These are phyloP conservation scores for Pyrgilauda ruficollis DNA, from an alignment of 2,113 vertebrate species.

Conservation along the genomic window DNA sequence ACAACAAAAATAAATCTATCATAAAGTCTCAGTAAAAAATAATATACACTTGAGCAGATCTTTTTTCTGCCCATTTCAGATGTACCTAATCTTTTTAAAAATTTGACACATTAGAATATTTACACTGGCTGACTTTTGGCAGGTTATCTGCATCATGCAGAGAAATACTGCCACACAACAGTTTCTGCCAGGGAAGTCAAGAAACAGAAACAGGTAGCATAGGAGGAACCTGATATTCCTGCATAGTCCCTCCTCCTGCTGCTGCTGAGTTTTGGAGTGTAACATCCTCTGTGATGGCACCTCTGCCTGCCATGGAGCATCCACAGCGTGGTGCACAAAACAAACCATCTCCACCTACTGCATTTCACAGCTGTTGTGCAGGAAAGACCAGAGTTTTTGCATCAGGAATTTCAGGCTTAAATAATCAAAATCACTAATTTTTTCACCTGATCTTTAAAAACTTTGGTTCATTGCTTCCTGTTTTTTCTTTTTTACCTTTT, in stretches of 20 bases:
- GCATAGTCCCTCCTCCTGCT: not conserved
- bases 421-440: not conserved
- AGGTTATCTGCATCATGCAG: not conserved
- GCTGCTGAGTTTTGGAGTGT: not conserved
- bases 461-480: not conserved
- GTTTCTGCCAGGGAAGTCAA: not conserved
- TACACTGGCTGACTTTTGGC: not conserved
- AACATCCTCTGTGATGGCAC: rapidly evolving
- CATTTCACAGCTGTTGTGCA: not conserved
- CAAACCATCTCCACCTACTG: rapidly evolving
- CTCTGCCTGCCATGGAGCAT: not conserved
- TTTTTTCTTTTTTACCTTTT: not conserved
- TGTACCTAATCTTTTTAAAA: not conserved
- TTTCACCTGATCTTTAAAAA: not conserved
- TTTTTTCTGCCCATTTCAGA: not conserved
- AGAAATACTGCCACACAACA: not conserved
- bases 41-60: not conserved
- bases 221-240: not conserved
- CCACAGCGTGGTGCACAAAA: not conserved
- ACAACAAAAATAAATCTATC: not conserved
- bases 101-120: not conserved
- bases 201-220: not conserved
- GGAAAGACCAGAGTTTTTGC: not conserved
- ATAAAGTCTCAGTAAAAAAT: not conserved
- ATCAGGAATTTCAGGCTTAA: not conserved